Percentiles rank a stretch among this genome's conserved stretches.
phyloP scores from a whole-genome alignment of 2,888 invertebrate genomes.

The Amorpha juglandis region DNA sequence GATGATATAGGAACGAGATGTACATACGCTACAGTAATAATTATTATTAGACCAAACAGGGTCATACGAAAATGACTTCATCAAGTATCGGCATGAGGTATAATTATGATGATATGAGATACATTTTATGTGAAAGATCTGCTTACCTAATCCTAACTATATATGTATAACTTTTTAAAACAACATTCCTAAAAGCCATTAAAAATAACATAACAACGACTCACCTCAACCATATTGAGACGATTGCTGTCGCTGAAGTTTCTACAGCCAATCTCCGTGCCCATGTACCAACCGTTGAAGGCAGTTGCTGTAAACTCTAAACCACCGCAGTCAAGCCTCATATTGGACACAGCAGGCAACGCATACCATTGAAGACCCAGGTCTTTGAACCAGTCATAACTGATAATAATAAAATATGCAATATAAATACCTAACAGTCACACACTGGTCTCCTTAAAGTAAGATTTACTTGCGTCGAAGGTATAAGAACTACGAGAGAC shows the following conservation, averaged over 20 bases:
- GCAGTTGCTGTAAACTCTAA: slow-evolving; percentile 96
- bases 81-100: neutral
- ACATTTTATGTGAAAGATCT: no score
- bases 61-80: neutral
- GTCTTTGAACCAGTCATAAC: slow-evolving; percentile 95
- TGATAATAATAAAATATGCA: slow-evolving; percentile 56
- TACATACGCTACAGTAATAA: neutral
- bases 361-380: slow-evolving; percentile 95
- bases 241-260: slow-evolving; percentile 94
- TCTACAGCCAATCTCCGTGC: slow-evolving; percentile 96
- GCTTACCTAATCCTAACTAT: no score
- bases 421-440: neutral
- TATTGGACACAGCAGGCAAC: slow-evolving; percentile 93
- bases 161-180: no score
- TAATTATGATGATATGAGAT: no score
- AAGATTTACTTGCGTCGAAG: no score
- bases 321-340: slow-evolving; percentile 97
- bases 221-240: slow-evolving; percentile 94
- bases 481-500: no score
- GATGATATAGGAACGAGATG: slow-evolving; percentile 1
- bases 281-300: slow-evolving; percentile 99
- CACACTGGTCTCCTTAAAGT: no score
- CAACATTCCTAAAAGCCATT: no score
- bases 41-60: neutral
- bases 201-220: no score